Percentiles rank a stretch among this genome's conserved stretches.
phyloP scores from a whole-genome alignment of 2,797 vertebrate genomes.

The Neosalanx taihuensis region DNA sequence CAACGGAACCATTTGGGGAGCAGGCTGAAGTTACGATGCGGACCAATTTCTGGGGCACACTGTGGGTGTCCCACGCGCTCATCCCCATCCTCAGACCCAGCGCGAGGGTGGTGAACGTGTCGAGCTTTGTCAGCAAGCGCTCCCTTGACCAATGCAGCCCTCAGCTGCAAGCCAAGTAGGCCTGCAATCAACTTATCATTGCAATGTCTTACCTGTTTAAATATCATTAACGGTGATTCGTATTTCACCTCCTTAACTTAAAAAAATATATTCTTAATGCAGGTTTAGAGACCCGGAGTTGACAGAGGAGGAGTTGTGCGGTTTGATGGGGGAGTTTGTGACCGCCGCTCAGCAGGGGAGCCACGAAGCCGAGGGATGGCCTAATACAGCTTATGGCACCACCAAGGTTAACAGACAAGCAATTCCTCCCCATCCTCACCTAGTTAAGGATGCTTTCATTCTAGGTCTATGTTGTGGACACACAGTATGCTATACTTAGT shows the following conservation, averaged over 20 bases:
- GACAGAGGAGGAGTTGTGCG: constrained; percentile 49
- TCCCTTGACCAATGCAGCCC: constrained; percentile 47
- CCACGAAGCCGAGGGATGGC: constrained; percentile 52
- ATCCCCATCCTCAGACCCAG: constrained; percentile 46
- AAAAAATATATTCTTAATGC: background rate
- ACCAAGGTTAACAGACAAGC: constrained; percentile 21
- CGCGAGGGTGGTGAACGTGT: constrained; percentile 54
- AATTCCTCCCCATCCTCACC: background rate
- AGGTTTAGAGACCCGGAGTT: constrained; percentile 44
- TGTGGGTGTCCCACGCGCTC: constrained; percentile 47
- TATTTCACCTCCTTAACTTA: background rate
- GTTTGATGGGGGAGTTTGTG: constrained; percentile 54
- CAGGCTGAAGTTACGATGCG: constrained; percentile 62
- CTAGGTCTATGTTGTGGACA: background rate
- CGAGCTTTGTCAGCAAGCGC: constrained; percentile 51
- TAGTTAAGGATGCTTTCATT: too few relatives aligned
- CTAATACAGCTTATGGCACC: constrained; percentile 24
- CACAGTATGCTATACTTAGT: background rate
- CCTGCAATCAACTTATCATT: background rate
- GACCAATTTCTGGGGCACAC: constrained; percentile 59
- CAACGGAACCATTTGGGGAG: constrained; percentile 53
- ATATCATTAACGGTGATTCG: background rate
- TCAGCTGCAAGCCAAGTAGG: constrained; percentile 51
- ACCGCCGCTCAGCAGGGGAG: constrained; percentile 41
- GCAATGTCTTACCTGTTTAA: background rate